Conservation (phyloP, 2,113 vertebrate species). For the Malurus melanocephalus region DNA sequence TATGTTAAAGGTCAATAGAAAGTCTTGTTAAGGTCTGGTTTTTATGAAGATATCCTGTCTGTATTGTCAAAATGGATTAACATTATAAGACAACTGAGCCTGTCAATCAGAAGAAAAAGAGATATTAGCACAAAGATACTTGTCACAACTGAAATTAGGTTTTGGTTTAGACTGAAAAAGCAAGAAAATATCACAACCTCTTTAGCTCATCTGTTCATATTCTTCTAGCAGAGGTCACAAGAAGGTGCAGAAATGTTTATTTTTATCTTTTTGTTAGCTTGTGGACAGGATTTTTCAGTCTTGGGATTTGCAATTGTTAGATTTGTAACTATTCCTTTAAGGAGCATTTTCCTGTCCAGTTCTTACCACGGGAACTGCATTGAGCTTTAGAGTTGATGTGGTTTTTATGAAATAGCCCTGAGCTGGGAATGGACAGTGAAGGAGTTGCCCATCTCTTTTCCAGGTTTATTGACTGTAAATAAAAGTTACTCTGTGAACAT, state of each 20-base stretch:
- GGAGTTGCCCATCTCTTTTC: neutral
- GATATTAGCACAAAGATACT: neutral
- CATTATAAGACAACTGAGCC: neutral
- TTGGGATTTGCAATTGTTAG: neutral
- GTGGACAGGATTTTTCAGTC: neutral
- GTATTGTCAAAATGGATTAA: constrained; percentile 36
- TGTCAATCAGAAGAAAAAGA: constrained; percentile 21
- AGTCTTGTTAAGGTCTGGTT: constrained; percentile 14
- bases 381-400: neutral
- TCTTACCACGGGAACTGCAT: neutral
- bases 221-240: neutral
- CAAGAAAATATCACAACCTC: neutral
- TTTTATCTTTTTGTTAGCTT: neutral
- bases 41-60: neutral
- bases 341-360: neutral
- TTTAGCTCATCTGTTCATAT: neutral
- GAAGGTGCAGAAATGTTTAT: neutral
- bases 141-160: neutral
- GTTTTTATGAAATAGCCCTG: neutral
- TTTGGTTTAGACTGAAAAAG: neutral
- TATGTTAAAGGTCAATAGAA: constrained; percentile 20
- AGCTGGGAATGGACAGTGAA: neutral
- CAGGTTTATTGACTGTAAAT: neutral
- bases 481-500: neutral
- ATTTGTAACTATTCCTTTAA: neutral